Conservation (phyloP, 2,797 vertebrate genomes). For the Falco naumanni region DNA sequence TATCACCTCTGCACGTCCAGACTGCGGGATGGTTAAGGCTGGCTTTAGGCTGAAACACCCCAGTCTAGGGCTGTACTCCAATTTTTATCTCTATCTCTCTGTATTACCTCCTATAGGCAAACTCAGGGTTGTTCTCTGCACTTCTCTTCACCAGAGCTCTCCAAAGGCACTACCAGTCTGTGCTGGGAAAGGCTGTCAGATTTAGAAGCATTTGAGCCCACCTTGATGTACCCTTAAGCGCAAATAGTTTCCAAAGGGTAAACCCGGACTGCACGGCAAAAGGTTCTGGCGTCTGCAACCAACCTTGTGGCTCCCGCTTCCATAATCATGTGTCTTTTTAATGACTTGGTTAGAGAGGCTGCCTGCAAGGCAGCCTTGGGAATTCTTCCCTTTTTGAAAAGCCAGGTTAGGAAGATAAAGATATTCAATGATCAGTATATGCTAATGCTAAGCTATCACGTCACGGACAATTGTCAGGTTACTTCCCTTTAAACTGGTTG, state of each 20-base stretch:
- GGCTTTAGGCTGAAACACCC: background rate
- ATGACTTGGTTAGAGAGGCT: constrained; percentile 7
- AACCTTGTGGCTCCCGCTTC: background rate
- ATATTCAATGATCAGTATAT: background rate
- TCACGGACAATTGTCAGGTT: constrained; percentile 54
- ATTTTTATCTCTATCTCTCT: background rate
- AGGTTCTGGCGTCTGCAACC: background rate
- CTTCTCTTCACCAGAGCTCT: background rate
- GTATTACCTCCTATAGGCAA: background rate
- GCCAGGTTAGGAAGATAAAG: constrained; percentile 34
- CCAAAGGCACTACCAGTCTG: background rate
- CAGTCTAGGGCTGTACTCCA: background rate
- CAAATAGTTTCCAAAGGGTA: background rate
- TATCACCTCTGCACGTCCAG: background rate
- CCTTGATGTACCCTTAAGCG: background rate
- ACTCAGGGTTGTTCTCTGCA: background rate
- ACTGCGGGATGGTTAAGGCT: background rate
- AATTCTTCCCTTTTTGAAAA: constrained; percentile 21
- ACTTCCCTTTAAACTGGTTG: constrained; percentile 45
- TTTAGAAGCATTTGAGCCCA: background rate
- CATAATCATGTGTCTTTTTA: background rate
- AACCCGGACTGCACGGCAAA: background rate
- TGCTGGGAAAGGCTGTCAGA: background rate
- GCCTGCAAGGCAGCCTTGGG: constrained; percentile 14
- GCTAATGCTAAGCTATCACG: constrained; percentile 26